A percentile compares a stretch with the other conserved stretches of the same genome.
Evolutionary conservation across 2,888 invertebrate species (phyloP).

Genomic region (Frankliniella fusca): DNA sequence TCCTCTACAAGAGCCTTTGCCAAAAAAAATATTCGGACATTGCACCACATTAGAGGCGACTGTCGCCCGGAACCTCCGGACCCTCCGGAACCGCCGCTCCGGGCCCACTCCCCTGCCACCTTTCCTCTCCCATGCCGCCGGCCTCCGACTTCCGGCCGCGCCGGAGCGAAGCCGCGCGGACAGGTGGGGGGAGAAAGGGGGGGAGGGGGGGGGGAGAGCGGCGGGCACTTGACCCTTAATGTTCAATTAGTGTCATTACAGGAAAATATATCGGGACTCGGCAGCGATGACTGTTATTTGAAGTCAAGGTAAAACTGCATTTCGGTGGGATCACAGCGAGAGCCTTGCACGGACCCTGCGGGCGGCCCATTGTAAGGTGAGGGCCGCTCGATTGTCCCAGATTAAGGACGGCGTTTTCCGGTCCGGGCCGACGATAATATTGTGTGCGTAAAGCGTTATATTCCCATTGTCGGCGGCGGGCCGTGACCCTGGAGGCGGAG

Average conservation of each 20-base stretch:
- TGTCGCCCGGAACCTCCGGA: constrained; percentile 20
- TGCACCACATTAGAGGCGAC: not conserved
- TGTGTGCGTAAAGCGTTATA: not conserved
- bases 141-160: not conserved
- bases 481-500: not conserved
- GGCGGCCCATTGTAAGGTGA: not conserved
- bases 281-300: no score
- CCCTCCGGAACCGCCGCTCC: not conserved
- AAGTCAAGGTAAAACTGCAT: no score
- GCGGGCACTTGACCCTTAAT: no score
- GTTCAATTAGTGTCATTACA: no score
- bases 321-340: no score
- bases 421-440: not conserved
- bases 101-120: not conserved
- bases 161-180: not conserved
- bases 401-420: not conserved
- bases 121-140: not conserved
- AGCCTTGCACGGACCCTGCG: no score
- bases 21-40: not conserved
- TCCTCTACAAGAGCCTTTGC: no score
- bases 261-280: no score
- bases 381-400: not conserved
- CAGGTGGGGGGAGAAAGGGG: not conserved
- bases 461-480: not conserved
- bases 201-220: not conserved